Evolutionary conservation across 2,888 invertebrate species (phyloP), one percentile per base, ranked within the genome.

Genomic region (Imbricaverruca yamaguchii): DNA sequence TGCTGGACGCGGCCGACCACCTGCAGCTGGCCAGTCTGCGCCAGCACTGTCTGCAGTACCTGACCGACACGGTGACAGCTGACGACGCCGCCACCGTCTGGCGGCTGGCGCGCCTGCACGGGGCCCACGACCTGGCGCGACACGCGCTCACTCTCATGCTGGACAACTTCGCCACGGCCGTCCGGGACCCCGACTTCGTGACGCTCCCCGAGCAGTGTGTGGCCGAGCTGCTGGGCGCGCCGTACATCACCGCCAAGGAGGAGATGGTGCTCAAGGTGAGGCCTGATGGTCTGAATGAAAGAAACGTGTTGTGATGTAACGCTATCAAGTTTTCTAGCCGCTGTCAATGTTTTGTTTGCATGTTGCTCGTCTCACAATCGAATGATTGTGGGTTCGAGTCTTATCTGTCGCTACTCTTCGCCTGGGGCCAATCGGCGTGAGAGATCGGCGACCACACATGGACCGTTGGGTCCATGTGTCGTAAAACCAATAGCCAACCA

Each of bases 1-100:
- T 67, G 25, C 25, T 67, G 67, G 67, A 67, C 67, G 67, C 67
- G 12, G 25, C 67, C 25, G 67, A 67, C 13, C 67, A 67, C 67
- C 67, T 67, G 25, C 67, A 67, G 67, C 25, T 67, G n/a, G 25
- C 67, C n/a, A 4, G 13, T 25, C 67, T 67, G 67, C 67, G 67
- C 25, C 67, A 67, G 12, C 67, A 67, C 67, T 67, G 67, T 12
- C 67, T 67, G 25, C 67, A 67, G 25, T 67, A 67, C 25, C 67
- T 67, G 25, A 2, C 67, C 11, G 25, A 23, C 12, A 25, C 25
- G 25, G 67, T 13, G 12, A n/a, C n/a, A 10, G 3, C 67, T 12
- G 67, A 23, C 12, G 25, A 8, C 12, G 25, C 25, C 11, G 12
- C 25, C 11, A 25, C 67, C 12, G 67, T 67, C 12, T 67, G 67